Conservation (phyloP, 2,797 vertebrate genomes). For the Coregonus ussuriensis region DNA sequence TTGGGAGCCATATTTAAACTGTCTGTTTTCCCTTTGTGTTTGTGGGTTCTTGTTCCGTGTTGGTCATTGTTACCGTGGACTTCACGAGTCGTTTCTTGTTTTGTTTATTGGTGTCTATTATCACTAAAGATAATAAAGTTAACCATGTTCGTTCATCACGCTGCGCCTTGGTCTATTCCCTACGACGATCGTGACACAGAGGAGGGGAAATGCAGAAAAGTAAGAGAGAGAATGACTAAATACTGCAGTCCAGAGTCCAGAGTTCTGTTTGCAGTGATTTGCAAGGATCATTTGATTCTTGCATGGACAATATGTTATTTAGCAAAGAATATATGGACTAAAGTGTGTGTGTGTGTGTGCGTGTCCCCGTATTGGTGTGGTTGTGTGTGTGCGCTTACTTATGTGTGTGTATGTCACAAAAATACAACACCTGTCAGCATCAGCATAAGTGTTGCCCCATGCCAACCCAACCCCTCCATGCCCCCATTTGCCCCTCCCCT, state of each 20-base stretch:
- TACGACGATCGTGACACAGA: slow-evolving; percentile 7
- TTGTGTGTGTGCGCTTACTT: neutral
- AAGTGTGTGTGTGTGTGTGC: slow-evolving; percentile 21
- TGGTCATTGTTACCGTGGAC: no score
- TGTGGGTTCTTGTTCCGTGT: no score
- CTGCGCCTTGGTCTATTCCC: no score
- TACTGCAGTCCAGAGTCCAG: neutral
- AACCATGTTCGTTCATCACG: no score
- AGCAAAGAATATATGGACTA: slow-evolving; percentile 16
- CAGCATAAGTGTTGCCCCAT: no score
- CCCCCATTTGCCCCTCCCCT: slow-evolving; percentile 19
- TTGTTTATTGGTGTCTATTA: no score
- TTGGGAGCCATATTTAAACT: no score
- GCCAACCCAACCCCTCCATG: neutral
- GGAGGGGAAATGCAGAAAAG: slow-evolving; percentile 27
- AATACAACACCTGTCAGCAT: neutral
- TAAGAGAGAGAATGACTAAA: neutral
- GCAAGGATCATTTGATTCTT: no score
- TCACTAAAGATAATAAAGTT: no score
- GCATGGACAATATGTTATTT: slow-evolving; percentile 22
- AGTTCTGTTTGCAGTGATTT: neutral
- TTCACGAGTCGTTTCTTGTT: no score
- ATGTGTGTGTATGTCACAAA: neutral
- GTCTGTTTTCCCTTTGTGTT: no score
- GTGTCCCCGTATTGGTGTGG: neutral